Evolutionary conservation across 1,140 invertebrate species (phyloP).

Genomic region (Drosophila virilis): DNA sequence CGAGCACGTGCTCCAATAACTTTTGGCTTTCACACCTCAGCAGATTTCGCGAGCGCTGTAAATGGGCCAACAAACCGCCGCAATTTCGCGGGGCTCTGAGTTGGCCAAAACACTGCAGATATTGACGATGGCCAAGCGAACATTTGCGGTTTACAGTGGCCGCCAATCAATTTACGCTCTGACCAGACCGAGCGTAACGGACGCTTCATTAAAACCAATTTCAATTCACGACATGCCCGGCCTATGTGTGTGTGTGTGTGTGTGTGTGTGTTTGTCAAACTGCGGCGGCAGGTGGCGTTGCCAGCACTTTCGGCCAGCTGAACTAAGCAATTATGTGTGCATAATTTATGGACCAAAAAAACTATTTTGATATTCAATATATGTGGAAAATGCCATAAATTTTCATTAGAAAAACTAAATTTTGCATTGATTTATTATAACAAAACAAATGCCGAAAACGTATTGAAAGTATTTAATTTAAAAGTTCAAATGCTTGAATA

Average conservation of each 20-base stretch:
- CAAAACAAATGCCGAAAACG: too few species aligned
- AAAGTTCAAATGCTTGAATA: too few species aligned
- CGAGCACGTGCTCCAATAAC: conserved; percentile 72
- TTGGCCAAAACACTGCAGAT: neutral
- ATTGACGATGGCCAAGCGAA: conserved; percentile 24
- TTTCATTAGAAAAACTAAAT: neutral
- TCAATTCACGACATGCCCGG: conserved; percentile 38
- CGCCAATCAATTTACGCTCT: conserved; percentile 66
- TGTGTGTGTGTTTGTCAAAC: conserved; percentile 28
- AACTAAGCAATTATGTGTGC: conserved; percentile 1
- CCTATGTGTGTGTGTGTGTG: neutral
- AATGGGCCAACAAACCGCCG: conserved; percentile 18
- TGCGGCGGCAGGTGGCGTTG: conserved; percentile 15
- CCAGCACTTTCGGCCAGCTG: conserved; percentile 9
- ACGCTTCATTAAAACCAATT: conserved; percentile 72
- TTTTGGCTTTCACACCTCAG: conserved; percentile 73
- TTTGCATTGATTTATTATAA: too few species aligned
- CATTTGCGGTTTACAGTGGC: conserved; percentile 52
- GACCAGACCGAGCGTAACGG: conserved; percentile 31
- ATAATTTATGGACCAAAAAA: conserved; percentile 14
- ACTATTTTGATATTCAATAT: neutral
- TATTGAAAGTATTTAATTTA: too few species aligned
- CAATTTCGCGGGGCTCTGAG: neutral
- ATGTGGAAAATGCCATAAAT: neutral
- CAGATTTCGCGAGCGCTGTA: conserved; percentile 48